Conservation (phyloP, 2,797 vertebrate genomes). For the Clarias platycephalus region DNA sequence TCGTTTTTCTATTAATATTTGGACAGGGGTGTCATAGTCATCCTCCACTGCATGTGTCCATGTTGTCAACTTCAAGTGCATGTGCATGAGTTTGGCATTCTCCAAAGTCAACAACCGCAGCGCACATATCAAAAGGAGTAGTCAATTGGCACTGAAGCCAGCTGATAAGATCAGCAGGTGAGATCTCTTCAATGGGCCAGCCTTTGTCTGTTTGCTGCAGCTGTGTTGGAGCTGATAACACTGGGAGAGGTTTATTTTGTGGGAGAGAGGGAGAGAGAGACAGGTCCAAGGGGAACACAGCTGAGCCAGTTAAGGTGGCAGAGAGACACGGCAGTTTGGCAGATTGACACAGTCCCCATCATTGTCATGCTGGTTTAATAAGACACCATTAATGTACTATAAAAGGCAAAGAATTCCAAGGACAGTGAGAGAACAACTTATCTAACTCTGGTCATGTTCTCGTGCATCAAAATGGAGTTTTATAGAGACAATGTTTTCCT, state of each 20-base stretch:
- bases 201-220: constrained; percentile 75
- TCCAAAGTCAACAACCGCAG: constrained; percentile 65
- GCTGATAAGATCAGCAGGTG: constrained; percentile 79
- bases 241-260: constrained; percentile 57
- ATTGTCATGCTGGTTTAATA: constrained; percentile 25
- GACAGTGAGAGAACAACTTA: background rate
- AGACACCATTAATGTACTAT: constrained; percentile 25
- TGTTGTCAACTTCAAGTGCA: constrained; percentile 39
- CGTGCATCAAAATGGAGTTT: background rate
- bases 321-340: constrained; percentile 28
- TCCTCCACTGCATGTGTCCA: background rate
- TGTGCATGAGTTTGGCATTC: constrained; percentile 56
- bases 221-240: constrained; percentile 69
- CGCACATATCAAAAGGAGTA: constrained; percentile 66
- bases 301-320: constrained; percentile 49
- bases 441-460: background rate
- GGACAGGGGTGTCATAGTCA: constrained; percentile 13
- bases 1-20: background rate
- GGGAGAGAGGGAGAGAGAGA: constrained; percentile 8
- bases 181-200: constrained; percentile 68
- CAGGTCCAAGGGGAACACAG: constrained; percentile 18
- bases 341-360: background rate
- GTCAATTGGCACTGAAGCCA: constrained; percentile 67
- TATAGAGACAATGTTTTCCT: background rate
- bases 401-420: constrained; percentile 17